Percentiles rank a stretch among this genome's conserved stretches.
Evolutionary conservation across 2,797 vertebrate species (phyloP).

Genomic region (Mormyrops boulengeri): DNA sequence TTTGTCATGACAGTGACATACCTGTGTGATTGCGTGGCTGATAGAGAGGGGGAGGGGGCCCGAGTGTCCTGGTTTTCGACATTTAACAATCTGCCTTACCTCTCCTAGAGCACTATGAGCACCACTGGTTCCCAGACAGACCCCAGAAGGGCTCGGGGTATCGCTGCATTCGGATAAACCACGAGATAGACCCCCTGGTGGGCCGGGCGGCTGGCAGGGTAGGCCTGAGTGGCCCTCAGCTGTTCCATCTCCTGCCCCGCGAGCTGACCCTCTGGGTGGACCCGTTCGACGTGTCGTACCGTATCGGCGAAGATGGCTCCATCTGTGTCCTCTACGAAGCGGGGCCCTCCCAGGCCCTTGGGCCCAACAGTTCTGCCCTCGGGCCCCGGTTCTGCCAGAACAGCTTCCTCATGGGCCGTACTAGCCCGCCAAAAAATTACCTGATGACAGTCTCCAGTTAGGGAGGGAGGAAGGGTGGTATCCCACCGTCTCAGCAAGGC

Average conservation of each 20-base stretch:
- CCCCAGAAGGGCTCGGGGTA: constrained; percentile 77
- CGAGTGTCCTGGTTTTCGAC: not conserved
- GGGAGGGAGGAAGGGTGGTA: not conserved
- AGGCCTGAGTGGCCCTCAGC: constrained; percentile 62
- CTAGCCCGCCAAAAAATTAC: constrained; percentile 69
- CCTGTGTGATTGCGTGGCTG: not conserved
- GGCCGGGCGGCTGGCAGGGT: constrained; percentile 63
- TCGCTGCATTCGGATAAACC: constrained; percentile 79
- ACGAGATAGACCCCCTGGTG: constrained; percentile 75
- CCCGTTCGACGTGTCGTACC: constrained; percentile 75
- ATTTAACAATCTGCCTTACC: not conserved
- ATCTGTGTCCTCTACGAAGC: constrained; percentile 75
- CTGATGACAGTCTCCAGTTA: constrained; percentile 75
- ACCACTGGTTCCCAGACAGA: constrained; percentile 76
- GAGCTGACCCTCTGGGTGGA: constrained; percentile 82
- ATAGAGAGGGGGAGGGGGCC: not conserved
- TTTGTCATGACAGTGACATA: not conserved
- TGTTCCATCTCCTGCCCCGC: constrained; percentile 64
- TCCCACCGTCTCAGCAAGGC: not conserved
- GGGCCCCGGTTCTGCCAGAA: constrained; percentile 68
- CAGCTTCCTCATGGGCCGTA: constrained; percentile 55
- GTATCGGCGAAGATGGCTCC: constrained; percentile 78
- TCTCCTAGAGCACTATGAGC: constrained; percentile 69
- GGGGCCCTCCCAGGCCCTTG: constrained; percentile 9
- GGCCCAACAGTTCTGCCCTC: constrained; percentile 21